Percentiles rank a stretch among this genome's conserved stretches.
Evolutionary conservation across 2,888 invertebrate genomes (phyloP).

Genomic region (Ormyrus rosae): DNA sequence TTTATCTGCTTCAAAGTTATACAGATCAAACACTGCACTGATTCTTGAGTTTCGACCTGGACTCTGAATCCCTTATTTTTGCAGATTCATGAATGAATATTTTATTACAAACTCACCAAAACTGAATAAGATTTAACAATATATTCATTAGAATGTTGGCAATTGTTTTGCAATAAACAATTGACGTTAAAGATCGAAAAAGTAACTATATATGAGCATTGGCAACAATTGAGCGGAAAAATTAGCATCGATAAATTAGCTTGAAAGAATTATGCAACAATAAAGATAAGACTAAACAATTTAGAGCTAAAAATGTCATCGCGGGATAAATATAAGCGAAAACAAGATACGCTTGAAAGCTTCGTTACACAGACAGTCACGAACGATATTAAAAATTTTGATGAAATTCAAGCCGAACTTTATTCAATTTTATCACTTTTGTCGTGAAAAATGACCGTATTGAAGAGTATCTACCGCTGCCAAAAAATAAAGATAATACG

Average conservation of each 20-base stretch:
- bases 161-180: no score
- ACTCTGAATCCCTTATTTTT: background rate
- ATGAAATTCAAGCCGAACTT: background rate
- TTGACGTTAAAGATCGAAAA: no score
- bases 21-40: constrained; percentile 9
- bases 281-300: background rate
- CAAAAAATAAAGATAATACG: constrained; percentile 8
- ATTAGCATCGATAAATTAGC: no score
- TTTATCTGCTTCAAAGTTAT: background rate
- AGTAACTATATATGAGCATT: no score
- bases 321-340: background rate
- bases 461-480: background rate
- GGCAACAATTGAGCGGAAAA: no score
- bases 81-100: background rate
- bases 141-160: background rate
- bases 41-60: background rate
- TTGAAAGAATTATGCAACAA: background rate
- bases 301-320: background rate
- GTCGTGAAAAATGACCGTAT: background rate
- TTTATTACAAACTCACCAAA: background rate
- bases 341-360: no score
- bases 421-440: background rate
- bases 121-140: background rate
- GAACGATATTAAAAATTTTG: no score
- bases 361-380: no score